Percentiles rank a stretch among this genome's conserved stretches.
Evolutionary conservation across 2,888 invertebrate genomes (phyloP).

Genomic region (Neria commutata): DNA sequence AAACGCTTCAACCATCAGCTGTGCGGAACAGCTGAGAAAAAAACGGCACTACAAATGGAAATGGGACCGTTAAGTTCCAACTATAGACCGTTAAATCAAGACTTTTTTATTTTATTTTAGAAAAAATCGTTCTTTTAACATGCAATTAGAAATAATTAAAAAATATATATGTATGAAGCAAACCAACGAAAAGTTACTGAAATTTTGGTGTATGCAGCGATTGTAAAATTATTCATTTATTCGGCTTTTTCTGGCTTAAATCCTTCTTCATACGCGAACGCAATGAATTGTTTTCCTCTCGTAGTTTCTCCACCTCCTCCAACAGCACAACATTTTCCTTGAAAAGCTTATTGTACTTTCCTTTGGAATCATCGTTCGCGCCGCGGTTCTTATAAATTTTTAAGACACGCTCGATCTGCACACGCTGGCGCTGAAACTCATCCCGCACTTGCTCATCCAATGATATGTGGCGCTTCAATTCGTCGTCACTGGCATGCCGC

Average conservation of each 20-base stretch:
- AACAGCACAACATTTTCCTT: slow-evolving; percentile 80
- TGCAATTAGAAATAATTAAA: background rate
- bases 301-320: slow-evolving; percentile 77
- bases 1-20: too few relatives aligned
- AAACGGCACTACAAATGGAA: too few relatives aligned
- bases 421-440: slow-evolving; percentile 80
- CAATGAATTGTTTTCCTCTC: slow-evolving; percentile 58
- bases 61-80: background rate
- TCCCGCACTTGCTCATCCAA: slow-evolving; percentile 75
- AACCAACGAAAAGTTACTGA: too few relatives aligned
- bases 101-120: too few relatives aligned
- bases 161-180: slow-evolving; percentile 1
- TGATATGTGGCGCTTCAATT: slow-evolving; percentile 70
- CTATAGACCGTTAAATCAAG: too few relatives aligned
- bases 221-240: background rate
- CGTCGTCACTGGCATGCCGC: slow-evolving; percentile 74
- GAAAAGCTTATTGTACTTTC: slow-evolving; percentile 66
- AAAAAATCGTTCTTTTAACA: too few relatives aligned
- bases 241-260: slow-evolving; percentile 29
- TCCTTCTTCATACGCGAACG: slow-evolving; percentile 34
- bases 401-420: slow-evolving; percentile 71
- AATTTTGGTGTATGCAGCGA: too few relatives aligned
- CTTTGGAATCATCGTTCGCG: slow-evolving; percentile 39
- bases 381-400: slow-evolving; percentile 42
- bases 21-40: too few relatives aligned